A percentile compares a stretch with the other conserved stretches of the same genome.
Evolutionary conservation across 2,113 vertebrate species (phyloP).

Genomic region (Psilopsiagon aurifrons): DNA sequence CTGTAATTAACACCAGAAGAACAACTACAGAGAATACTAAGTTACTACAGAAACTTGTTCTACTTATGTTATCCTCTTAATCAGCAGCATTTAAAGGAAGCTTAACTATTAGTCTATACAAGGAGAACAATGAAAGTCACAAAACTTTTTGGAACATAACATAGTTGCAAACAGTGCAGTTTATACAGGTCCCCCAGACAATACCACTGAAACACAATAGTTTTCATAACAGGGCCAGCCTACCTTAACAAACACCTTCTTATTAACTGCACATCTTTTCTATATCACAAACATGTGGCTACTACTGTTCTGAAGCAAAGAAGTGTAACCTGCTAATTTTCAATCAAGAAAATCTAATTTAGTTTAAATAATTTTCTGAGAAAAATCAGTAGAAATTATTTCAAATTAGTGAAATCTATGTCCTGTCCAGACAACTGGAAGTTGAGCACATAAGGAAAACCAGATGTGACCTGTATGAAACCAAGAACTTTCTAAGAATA

Average conservation of each 20-base stretch:
- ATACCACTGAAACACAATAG: not conserved
- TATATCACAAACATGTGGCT: not conserved
- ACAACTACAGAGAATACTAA: not conserved
- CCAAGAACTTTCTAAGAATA: constrained; percentile 1
- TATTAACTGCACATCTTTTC: not conserved
- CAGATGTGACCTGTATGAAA: not conserved
- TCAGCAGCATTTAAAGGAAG: not conserved
- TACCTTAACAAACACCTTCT: not conserved
- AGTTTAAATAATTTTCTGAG: not conserved
- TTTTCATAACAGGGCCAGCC: not conserved
- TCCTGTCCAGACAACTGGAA: not conserved
- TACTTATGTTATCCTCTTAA: not conserved
- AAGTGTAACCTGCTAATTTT: not conserved
- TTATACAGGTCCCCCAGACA: not conserved
- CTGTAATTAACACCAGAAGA: not conserved
- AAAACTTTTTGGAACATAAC: not conserved
- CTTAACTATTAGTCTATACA: not conserved
- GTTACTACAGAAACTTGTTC: not conserved
- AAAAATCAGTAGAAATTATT: not conserved
- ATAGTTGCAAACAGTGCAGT: not conserved
- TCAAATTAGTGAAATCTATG: not conserved
- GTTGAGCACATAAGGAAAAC: not conserved
- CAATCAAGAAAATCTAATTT: not conserved
- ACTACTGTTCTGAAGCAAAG: not conserved
- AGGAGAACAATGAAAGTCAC: not conserved